Conservation (phyloP, 2,113 vertebrate genomes). For the Crocuta crocuta region DNA sequence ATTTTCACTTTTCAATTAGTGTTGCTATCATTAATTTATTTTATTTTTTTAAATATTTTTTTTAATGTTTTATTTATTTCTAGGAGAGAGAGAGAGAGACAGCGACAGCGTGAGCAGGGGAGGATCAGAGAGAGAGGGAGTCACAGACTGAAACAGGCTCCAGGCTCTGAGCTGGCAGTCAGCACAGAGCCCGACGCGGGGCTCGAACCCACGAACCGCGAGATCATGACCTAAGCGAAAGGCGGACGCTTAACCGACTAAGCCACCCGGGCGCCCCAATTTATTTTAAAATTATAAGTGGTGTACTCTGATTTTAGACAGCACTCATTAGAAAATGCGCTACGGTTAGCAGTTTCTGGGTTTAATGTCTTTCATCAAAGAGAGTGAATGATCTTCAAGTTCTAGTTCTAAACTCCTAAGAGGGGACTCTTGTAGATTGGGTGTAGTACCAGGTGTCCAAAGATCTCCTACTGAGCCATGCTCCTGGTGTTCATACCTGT, state of each 20-base stretch:
- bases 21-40: not conserved
- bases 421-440: not conserved
- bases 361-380: not conserved
- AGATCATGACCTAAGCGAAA: no score
- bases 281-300: not conserved
- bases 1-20: constrained; percentile 11
- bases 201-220: no score
- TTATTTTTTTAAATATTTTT: not conserved
- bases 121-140: no score
- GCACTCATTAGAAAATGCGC: not conserved
- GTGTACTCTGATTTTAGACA: not conserved
- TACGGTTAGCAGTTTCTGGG: not conserved
- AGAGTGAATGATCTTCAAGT: not conserved
- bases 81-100: no score
- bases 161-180: no score
- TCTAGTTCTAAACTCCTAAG: not conserved
- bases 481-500: not conserved
- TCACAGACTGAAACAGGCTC: no score
- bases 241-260: no score
- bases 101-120: no score
- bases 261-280: no score
- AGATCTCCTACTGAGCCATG: not conserved
- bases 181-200: no score
- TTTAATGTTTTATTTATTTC: no score
- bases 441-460: not conserved